Base-by-base conservation (phyloP, 64 coral and sea anemone genomes). In the Stichodactyla helianthus region DNA sequence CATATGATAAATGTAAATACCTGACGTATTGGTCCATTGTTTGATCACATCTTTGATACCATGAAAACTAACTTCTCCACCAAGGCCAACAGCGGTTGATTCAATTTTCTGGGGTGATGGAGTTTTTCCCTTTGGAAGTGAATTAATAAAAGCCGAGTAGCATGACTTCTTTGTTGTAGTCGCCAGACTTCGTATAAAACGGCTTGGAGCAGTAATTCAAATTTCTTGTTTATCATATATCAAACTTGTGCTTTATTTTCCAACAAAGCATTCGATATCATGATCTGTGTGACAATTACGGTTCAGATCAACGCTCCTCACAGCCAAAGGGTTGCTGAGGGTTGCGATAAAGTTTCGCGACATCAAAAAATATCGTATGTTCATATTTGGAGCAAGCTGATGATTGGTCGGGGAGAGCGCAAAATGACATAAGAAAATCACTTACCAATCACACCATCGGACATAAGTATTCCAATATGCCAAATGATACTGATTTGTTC, bases 11-110 rank as follows among this genome's bases (percentile, higher is more conserved):
- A 18, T n/a, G 62, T 65, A 4, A 18, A n/a, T n/a, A 65, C 62
- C 62, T 1, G 19, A 18, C 9, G 62, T 65, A n/a, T n/a, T 23
- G 9, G 79, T 71, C 93, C 93, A 94, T 10, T 94, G 79, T 59
- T 52, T 86, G 27, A 94, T 80, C 9, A 94, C 70, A 57, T 88
- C 81, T 71, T 86, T 94, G 9, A 94, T 89, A 20, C 91, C 89
- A 58, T 85, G 44, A 20, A 94, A 79, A 16, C 85, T 91, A 6
- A 94, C 82, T 79, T 89, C 93, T 53, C 89, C 89, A 51, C 85
- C 89, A 27, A 94, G 81, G 85, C 89, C 26, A 27, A 83, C 82
- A 5, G 19, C 4, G 20, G 19, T 65, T 65, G 62, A 9, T 65
- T 65, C 62, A 22, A 18, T 20, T 65, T 5, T 65, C 18, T 65